Base-by-base conservation (phyloP, 2,888 invertebrate genomes). In the Eupithecia tripunctaria region DNA sequence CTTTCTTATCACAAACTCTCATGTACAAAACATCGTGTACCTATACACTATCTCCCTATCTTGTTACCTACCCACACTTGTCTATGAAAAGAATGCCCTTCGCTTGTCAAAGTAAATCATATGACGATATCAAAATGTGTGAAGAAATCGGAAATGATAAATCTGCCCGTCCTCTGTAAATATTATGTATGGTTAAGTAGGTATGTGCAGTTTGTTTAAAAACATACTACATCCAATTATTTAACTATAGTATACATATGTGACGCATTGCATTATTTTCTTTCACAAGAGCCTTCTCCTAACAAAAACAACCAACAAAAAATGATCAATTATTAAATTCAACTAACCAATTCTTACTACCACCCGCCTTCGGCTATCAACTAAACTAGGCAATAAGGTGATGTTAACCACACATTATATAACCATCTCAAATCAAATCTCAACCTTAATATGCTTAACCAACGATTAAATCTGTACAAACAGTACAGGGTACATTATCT, bases 101-200 rank as follows among this genome's bases (percentile, higher is more conserved):
- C 63, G 63, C 32, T 25, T 70, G 73, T 73, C 67, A 64, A 63
- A 67, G 62, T 67, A 71, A 8, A 62, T 36, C 36, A 60, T 66
- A 36, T 59, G 59, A 36, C 18, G 38, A 21, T 64, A 64, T 64
- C 56, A 12, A 12, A 10, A 12, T 21, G 43, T 8, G 21, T 10
- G 47, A 51, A 21, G 12, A 14, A 14, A 14, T 56, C 25, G 56
- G 21, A 25, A 56, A 56, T 56, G 56, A 56, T 56, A 56, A 25
- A 25, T 25, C 56, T 56, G 56, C 8, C 56, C 56, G 1, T 56
- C 2, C 3, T 12, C 51, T 51, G 21, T 14, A 56, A 21, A 21
- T 47, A 7, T 47, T 18, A n/a, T n/a, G n/a, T n/a, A n/a, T n/a
- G 7, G 18, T 47, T 47, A 47, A 7, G 18, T 47, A 47, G n/a